Evolutionary conservation across 2,113 vertebrate genomes (phyloP), one percentile per base, ranked within the genome.

Genomic region (Ranitomeya imitator): DNA sequence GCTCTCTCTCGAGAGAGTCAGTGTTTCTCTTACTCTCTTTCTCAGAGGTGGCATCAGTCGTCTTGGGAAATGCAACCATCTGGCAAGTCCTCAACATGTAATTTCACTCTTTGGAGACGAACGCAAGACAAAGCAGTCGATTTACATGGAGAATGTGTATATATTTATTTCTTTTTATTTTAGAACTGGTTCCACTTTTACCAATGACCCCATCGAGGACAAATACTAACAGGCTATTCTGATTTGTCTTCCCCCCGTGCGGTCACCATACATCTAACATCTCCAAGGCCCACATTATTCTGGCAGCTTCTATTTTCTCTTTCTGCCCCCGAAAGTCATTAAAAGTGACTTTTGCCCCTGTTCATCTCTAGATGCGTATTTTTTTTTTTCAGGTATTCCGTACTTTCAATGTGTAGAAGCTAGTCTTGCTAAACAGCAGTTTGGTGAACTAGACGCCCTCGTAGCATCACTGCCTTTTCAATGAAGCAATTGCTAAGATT

Each of bases 401-500:
- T 60, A 60, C 16, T 31, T 31, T 81, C 11, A 3, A 13, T 37
- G 59, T 2, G 16, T 45, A 65, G 21, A 82, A 67, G 55, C 54
- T 13, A 80, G 60, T 54, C 16, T 52, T 1, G 19, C 13, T 23
- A 69, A 55, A 69, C n/a, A 84, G 82, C 63, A 23, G 63, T 26
- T 84, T 69, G 21, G n/a, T 69, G 82, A 84, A 84, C 63, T 71
- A 11, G n/a, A 69, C 71, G 82, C 65, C 82, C 82, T 55, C 65
- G 52, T 26, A 71, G n/a, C 21, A 26, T 84, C 71, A 52, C 14
- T 84, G 63, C 82, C 63, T 69, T 55, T 71, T 15, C 51, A 26
- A 55, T 26, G 3, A 54, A 84, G 82, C 45, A 15, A 84, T 80
- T 87, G 78, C 78, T 80, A 45, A 81, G 65, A 87, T 87, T 45